Conservation (phyloP, 1,140 invertebrate species). For the Achroia grisella region DNA sequence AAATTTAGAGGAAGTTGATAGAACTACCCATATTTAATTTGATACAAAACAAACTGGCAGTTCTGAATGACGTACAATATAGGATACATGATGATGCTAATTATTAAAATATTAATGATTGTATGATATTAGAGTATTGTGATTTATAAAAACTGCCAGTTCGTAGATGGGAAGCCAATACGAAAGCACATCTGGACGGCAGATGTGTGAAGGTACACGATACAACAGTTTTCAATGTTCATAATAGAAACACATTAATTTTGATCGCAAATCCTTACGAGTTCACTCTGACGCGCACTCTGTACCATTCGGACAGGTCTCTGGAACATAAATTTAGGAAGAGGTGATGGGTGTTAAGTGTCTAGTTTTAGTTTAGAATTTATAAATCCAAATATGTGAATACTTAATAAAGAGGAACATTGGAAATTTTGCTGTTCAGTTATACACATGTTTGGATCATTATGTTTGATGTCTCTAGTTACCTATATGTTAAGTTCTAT, state of each 20-base stretch:
- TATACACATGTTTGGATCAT: slow-evolving; percentile 1
- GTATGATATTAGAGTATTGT: slow-evolving; percentile 8
- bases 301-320: slow-evolving; percentile 83
- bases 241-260: slow-evolving; percentile 67
- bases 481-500: background rate
- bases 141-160: slow-evolving; percentile 56
- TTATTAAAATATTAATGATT: background rate
- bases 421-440: background rate
- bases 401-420: background rate
- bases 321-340: slow-evolving; percentile 83
- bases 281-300: slow-evolving; percentile 83
- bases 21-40: slow-evolving; percentile 30
- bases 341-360: slow-evolving; percentile 56
- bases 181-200: slow-evolving; percentile 64
- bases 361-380: slow-evolving; percentile 14
- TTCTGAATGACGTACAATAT: slow-evolving; percentile 22
- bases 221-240: slow-evolving; percentile 60
- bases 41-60: slow-evolving; percentile 54
- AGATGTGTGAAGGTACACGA: slow-evolving; percentile 67
- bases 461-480: slow-evolving; percentile 8
- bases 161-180: slow-evolving; percentile 56
- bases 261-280: slow-evolving; percentile 77
- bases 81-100: background rate
- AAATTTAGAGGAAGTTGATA: slow-evolving; percentile 23
- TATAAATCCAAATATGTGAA: background rate